Conservation (phyloP, 2,797 vertebrate species). For the Lutra lutra region DNA sequence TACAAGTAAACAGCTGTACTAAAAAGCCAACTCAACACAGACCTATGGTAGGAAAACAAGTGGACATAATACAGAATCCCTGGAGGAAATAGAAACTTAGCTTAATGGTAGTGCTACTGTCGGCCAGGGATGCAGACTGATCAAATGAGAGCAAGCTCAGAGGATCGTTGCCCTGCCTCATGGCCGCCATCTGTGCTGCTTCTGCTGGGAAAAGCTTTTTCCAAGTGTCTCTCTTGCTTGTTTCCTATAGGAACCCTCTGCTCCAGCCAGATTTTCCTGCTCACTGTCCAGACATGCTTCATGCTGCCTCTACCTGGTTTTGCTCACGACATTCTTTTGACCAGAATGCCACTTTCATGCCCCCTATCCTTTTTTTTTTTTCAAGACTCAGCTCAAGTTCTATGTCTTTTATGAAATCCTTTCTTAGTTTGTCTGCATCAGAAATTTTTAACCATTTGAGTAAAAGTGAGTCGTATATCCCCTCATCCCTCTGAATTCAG, state of each 20-base stretch:
- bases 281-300: fast-evolving
- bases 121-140: fast-evolving
- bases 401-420: background rate
- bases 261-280: background rate
- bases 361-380: background rate
- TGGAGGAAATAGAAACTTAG: background rate
- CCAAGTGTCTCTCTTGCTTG: fast-evolving
- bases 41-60: background rate
- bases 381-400: background rate
- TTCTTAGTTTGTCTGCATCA: background rate
- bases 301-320: background rate
- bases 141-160: background rate
- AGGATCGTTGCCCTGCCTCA: fast-evolving
- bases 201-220: background rate
- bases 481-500: background rate
- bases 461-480: background rate
- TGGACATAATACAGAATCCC: background rate
- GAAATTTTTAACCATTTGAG: background rate
- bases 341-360: too few relatives aligned
- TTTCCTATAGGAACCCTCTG: background rate
- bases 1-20: constrained; percentile 56
- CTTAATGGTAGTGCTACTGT: background rate
- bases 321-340: background rate
- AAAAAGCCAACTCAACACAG: constrained; percentile 66
- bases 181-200: background rate